Evolutionary conservation across 2,797 vertebrate species (phyloP), one percentile per base, ranked within the genome.

Genomic region (Rallus crepitans): DNA sequence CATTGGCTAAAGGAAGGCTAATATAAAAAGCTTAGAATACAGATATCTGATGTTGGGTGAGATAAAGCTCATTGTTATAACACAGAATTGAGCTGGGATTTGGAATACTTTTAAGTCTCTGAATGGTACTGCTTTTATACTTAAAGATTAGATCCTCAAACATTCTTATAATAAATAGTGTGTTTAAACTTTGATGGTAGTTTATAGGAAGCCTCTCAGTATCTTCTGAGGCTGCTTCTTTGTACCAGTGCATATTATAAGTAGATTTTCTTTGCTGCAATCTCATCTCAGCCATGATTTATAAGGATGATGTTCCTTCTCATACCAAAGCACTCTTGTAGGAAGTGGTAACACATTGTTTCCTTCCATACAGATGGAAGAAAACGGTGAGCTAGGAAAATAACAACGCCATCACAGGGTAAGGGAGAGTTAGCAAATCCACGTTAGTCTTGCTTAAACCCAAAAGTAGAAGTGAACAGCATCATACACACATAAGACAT

Each of bases 31-130:
- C 18, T 92, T 80, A 90, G 12, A 94, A 57, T 92, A 82, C 56
- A 91, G 59, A 31, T 37, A 68, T 33, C 59, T 94, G 84, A 91
- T n/a, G 64, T 33, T 83, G 45, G 5, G 7, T 55, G 50, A 70
- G 31, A 57, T 28, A 73, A 77, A 63, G 80, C 12, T 16, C 55
- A 61, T 59, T 0, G 13, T 72, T 82, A 47, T 40, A 47, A 55
- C 11, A 42, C 30, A 28, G 73, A 93, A 68, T 47, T 63, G 59
- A 61, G 3, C 11, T 55, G 47, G 4, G 4, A 52, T 70, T 85
- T 30, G 57, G 28, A 94, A 66, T 27, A n/a, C 47, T 92, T 92
- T 95, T 87, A 84, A 92, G 14, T 70, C 39, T 64, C 56, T 59
- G 24, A 78, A 59, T 27, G 25, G 8, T 42, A 12, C 35, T 76